These are phyloP conservation scores for Drosophila varians DNA, from an alignment of 1,140 invertebrate genomes.

Conservation along the genomic window DNA sequence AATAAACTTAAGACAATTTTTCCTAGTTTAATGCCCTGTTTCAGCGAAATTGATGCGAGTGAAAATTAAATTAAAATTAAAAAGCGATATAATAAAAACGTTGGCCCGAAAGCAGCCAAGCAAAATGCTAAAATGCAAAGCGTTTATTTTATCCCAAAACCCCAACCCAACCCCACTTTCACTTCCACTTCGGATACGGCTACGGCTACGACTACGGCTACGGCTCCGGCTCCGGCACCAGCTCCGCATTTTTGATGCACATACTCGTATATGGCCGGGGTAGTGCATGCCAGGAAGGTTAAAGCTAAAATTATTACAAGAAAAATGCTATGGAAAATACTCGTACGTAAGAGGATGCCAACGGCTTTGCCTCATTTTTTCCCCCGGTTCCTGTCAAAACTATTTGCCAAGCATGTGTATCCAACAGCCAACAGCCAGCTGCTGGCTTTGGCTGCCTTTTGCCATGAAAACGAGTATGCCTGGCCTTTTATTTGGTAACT, in stretches of 20 bases:
- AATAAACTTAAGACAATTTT: slow-evolving; percentile 43
- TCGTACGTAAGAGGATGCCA: slow-evolving; percentile 33
- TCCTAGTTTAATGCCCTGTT: slow-evolving; percentile 65
- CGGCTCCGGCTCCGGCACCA: not conserved
- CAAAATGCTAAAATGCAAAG: slow-evolving; percentile 62
- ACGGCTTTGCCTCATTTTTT: slow-evolving; percentile 12
- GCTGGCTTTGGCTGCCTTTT: not conserved
- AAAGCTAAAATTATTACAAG: slow-evolving; percentile 35
- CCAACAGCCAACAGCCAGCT: slow-evolving; percentile 32
- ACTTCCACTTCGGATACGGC: no score
- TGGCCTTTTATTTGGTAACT: slow-evolving; percentile 64
- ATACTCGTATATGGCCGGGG: not conserved
- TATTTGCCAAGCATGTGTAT: slow-evolving; percentile 51
- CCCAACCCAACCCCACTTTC: not conserved
- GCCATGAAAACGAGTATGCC: slow-evolving; percentile 30
- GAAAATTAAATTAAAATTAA: slow-evolving; percentile 33
- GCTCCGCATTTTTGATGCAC: not conserved
- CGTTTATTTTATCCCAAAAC: slow-evolving; percentile 6
- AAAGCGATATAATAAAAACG: slow-evolving; percentile 34
- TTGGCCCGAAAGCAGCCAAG: slow-evolving; percentile 54
- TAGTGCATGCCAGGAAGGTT: slow-evolving; percentile 35
- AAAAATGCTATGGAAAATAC: slow-evolving; percentile 40
- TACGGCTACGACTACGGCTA: no score
- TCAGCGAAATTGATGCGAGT: slow-evolving; percentile 39
- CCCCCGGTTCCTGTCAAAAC: slow-evolving; percentile 38